Evolutionary conservation across 2,797 vertebrate genomes (phyloP).

Genomic region (Onychomys torridus): DNA sequence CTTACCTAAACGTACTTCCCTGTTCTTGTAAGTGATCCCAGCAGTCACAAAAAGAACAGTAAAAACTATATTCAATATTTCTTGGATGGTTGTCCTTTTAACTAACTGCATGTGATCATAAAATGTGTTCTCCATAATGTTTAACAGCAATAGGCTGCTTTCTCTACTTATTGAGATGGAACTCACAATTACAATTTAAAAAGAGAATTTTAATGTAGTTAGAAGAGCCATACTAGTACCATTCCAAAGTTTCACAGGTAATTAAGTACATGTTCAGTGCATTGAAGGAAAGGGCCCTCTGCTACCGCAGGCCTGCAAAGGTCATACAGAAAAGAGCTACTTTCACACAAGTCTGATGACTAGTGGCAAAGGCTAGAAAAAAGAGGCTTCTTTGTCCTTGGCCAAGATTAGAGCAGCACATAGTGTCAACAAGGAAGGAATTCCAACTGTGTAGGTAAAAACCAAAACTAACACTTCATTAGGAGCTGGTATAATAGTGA

Average conservation of each 20-base stretch:
- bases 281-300: neutral
- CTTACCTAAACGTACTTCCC: neutral
- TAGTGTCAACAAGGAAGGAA: neutral
- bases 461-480: conserved; percentile 43
- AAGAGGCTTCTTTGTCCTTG: neutral
- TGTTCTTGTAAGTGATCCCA: neutral
- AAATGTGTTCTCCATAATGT: neutral
- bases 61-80: neutral
- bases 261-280: neutral
- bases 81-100: neutral
- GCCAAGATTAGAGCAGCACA: conserved; percentile 27
- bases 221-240: neutral
- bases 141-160: neutral
- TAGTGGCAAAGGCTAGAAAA: neutral
- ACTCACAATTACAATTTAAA: neutral
- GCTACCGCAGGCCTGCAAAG: neutral
- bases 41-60: neutral
- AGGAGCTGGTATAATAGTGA: neutral
- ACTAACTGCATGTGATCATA: neutral
- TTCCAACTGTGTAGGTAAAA: neutral
- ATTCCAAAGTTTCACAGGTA: conserved; percentile 4
- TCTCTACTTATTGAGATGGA: neutral
- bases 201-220: neutral
- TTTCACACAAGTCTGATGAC: neutral
- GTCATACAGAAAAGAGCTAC: neutral